phyloP scores from a whole-genome alignment of 2,888 invertebrate species.

The Rhagonycha fulva region DNA sequence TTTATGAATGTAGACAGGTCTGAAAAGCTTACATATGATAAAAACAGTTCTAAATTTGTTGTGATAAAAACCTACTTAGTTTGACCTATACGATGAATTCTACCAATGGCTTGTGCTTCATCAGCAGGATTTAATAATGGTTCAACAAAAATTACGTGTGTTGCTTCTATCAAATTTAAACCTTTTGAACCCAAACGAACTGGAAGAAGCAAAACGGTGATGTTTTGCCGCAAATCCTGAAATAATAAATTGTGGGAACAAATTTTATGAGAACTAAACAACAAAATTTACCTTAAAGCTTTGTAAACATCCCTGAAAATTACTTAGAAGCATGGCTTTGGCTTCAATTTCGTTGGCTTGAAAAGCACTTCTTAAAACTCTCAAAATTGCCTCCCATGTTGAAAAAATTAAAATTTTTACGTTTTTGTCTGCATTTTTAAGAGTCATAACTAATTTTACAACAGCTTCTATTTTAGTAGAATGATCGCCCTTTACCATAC shows the following conservation, averaged over 20 bases:
- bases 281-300: slow-evolving; percentile 60
- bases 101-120: slow-evolving; percentile 76
- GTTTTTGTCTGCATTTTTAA: slow-evolving; percentile 58
- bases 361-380: slow-evolving; percentile 60
- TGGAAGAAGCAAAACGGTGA: slow-evolving; percentile 69
- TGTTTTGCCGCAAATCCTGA: slow-evolving; percentile 38
- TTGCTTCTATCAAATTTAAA: slow-evolving; percentile 77
- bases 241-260: background rate
- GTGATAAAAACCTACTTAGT: slow-evolving; percentile 57
- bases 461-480: slow-evolving; percentile 73
- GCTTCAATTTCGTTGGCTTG: slow-evolving; percentile 57
- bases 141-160: slow-evolving; percentile 75
- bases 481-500: slow-evolving; percentile 61
- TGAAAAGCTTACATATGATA: slow-evolving; percentile 41
- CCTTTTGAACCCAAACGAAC: slow-evolving; percentile 74
- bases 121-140: slow-evolving; percentile 74
- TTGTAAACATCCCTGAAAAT: slow-evolving; percentile 48
- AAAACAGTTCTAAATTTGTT: background rate
- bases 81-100: slow-evolving; percentile 81
- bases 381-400: slow-evolving; percentile 59
- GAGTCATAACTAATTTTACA: slow-evolving; percentile 60
- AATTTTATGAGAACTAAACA: background rate
- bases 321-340: slow-evolving; percentile 35
- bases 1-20: slow-evolving; percentile 70
- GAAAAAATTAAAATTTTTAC: slow-evolving; percentile 78